A percentile compares a stretch with the other conserved stretches of the same genome.
Conservation (phyloP, 2,888 invertebrate genomes). For the Conistra vaccinii region DNA sequence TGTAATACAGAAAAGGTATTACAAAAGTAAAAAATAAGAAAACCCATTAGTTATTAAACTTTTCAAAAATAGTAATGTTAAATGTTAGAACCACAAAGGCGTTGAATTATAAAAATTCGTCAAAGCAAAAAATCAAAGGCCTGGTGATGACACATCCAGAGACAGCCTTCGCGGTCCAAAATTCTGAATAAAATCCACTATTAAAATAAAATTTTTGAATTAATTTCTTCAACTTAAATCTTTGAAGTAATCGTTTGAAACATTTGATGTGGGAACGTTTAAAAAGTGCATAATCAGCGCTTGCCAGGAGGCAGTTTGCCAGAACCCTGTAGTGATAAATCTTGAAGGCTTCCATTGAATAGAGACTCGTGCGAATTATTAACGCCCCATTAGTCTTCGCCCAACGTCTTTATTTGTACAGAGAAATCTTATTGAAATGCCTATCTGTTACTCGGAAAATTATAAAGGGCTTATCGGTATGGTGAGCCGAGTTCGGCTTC, state of each 20-base stretch:
- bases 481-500: conserved; percentile 61
- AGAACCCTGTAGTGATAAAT: conserved; percentile 88
- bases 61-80: neutral
- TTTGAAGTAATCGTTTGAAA: conserved; percentile 72
- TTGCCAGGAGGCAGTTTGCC: conserved; percentile 89
- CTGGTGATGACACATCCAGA: conserved; percentile 27
- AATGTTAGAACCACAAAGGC: conserved; percentile 20
- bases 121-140: conserved; percentile 33
- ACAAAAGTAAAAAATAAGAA: neutral
- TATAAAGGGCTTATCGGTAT: conserved; percentile 76
- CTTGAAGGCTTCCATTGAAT: conserved; percentile 86
- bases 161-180: neutral
- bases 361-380: conserved; percentile 88
- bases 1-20: neutral
- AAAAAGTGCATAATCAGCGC: conserved; percentile 84
- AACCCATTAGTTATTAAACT: neutral
- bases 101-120: conserved; percentile 1
- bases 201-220: conserved; percentile 15
- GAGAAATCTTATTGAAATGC: conserved; percentile 79
- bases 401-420: conserved; percentile 87
- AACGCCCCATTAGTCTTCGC: conserved; percentile 88
- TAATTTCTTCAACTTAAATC: conserved; percentile 51
- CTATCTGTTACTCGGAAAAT: conserved; percentile 74
- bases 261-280: conserved; percentile 74
- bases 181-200: neutral